Percentiles rank a stretch among this genome's conserved stretches.
Conservation (phyloP, 1,140 invertebrate species). For the Ditylenchus dipsaci region DNA sequence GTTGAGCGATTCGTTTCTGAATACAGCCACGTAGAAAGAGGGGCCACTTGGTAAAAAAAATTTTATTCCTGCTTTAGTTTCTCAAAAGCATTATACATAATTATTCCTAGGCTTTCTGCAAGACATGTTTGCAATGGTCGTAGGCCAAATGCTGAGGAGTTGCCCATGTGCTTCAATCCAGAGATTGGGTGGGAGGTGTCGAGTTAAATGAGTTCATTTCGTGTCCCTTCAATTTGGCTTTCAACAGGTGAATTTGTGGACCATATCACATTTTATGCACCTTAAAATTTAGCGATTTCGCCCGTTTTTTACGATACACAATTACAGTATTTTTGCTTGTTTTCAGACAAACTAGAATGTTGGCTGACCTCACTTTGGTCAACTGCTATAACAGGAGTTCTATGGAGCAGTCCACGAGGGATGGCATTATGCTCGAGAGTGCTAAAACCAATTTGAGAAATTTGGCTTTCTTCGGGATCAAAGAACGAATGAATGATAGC, state of each 20-base stretch:
- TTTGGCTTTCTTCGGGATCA: slow-evolving; percentile 94
- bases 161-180: slow-evolving; percentile 63
- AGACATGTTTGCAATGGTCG: slow-evolving; percentile 78
- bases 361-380: slow-evolving; percentile 84
- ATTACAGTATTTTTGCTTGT: background rate
- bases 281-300: background rate
- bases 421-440: slow-evolving; percentile 68
- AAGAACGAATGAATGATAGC: slow-evolving; percentile 85
- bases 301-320: background rate
- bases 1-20: slow-evolving; percentile 83
- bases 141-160: slow-evolving; percentile 68
- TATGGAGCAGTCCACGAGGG: slow-evolving; percentile 32
- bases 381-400: slow-evolving; percentile 72
- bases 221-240: slow-evolving; percentile 85
- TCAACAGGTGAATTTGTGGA: slow-evolving; percentile 76
- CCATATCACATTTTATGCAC: background rate
- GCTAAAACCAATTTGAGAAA: slow-evolving; percentile 87
- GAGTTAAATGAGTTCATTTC: slow-evolving; percentile 68
- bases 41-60: slow-evolving; percentile 95
- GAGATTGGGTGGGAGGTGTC: slow-evolving; percentile 58
- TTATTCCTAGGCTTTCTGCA: slow-evolving; percentile 62
- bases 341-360: slow-evolving; percentile 84
- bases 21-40: slow-evolving; percentile 87
- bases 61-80: too few relatives aligned
- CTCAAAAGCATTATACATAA: too few relatives aligned